Percentiles rank a stretch among this genome's conserved stretches.
Evolutionary conservation across 2,797 vertebrate species (phyloP).

Genomic region (Zenarchopterus dispar): DNA sequence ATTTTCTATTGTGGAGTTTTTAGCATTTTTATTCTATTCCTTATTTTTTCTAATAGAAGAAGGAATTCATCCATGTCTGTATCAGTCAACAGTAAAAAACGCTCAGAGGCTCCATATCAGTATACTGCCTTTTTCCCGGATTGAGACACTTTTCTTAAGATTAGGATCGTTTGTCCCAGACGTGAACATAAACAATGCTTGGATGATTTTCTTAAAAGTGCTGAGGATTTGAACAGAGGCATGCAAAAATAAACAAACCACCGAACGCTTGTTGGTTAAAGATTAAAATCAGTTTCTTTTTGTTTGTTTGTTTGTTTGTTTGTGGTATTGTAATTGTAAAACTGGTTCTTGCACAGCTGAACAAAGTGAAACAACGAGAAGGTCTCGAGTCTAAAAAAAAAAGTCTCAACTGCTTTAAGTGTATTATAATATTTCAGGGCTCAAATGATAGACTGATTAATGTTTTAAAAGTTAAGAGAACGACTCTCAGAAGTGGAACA

Average conservation of each 20-base stretch:
- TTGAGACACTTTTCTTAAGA: neutral
- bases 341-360: too few species aligned
- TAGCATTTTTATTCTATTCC: too few species aligned
- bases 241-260: neutral
- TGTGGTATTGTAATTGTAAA: neutral
- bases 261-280: neutral
- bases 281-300: too few species aligned
- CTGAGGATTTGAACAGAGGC: neutral
- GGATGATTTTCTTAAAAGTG: neutral
- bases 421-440: too few species aligned
- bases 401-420: too few species aligned
- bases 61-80: neutral
- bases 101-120: neutral
- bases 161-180: neutral
- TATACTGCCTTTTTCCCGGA: neutral
- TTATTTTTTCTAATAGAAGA: too few species aligned
- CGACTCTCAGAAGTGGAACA: too few species aligned
- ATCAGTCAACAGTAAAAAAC: slow-evolving; percentile 27
- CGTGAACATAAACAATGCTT: neutral
- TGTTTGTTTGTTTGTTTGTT: neutral
- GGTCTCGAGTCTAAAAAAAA: too few species aligned
- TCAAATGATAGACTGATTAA: too few species aligned
- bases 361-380: neutral
- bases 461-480: too few species aligned
- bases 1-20: too few species aligned